Percentiles rank a stretch among this genome's conserved stretches.
These are phyloP conservation scores for Trachelus iudaicus DNA, from an alignment of 2,888 invertebrate species.

Conservation along the genomic window DNA sequence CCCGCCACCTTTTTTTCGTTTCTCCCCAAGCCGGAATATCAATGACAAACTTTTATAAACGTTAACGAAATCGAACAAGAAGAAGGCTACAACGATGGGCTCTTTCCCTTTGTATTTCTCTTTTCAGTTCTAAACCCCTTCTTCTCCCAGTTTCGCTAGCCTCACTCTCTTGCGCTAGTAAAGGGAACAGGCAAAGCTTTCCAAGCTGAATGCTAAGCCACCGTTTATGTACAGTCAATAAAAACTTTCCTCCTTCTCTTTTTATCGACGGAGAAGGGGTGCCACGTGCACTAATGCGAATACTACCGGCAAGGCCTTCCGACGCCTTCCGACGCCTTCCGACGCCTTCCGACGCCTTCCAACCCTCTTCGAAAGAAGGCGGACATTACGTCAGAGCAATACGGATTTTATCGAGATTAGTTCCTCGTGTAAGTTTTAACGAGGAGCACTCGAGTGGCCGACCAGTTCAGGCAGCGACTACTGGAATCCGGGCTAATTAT, in stretches of 20 bases:
- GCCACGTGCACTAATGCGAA: neutral
- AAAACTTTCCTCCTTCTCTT: slow-evolving; percentile 15
- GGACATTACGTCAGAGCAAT: neutral
- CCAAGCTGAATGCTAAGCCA: slow-evolving; percentile 12
- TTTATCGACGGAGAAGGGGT: neutral
- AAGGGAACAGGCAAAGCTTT: neutral
- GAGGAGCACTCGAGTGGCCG: slow-evolving; percentile 6
- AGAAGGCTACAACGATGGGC: neutral
- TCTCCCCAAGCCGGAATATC: slow-evolving; percentile 3
- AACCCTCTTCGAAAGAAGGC: neutral
- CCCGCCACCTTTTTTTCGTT: neutral
- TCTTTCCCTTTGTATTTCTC: neutral
- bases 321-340: no score
- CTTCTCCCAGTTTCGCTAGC: neutral
- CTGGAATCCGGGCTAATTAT: slow-evolving; percentile 18
- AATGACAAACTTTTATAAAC: slow-evolving; percentile 15
- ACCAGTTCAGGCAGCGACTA: neutral
- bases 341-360: neutral
- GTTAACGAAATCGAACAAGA: neutral
- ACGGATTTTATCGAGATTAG: slow-evolving; percentile 21
- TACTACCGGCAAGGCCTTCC: neutral
- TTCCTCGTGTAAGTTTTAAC: slow-evolving; percentile 17
- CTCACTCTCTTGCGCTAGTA: neutral
- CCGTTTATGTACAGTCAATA: slow-evolving; percentile 24
- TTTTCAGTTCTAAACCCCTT: neutral